These are phyloP conservation scores for Sylvicola cinctus DNA, from an alignment of 2,888 invertebrate genomes.

Conservation along the genomic window DNA sequence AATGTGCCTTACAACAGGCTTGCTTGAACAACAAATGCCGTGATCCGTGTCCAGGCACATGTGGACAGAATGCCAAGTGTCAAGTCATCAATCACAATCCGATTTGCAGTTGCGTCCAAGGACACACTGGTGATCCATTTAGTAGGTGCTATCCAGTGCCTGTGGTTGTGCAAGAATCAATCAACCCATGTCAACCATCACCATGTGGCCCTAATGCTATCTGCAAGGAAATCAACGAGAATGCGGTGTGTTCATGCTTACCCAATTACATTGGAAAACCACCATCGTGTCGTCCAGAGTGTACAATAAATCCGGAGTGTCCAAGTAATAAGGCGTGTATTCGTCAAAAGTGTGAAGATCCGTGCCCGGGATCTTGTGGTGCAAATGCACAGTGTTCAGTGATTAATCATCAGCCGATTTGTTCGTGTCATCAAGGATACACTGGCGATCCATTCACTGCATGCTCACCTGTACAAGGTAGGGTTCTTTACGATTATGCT, in stretches of 20 bases:
- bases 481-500: slow-evolving; percentile 9
- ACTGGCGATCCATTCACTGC: slow-evolving; percentile 58
- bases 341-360: slow-evolving; percentile 48
- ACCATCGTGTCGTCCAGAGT: slow-evolving; percentile 43
- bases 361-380: slow-evolving; percentile 70
- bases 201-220: slow-evolving; percentile 42
- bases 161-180: slow-evolving; percentile 17
- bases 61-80: slow-evolving; percentile 56
- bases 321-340: slow-evolving; percentile 39
- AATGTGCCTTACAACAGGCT: slow-evolving; percentile 50
- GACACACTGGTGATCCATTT: slow-evolving; percentile 54
- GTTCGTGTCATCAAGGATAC: slow-evolving; percentile 42
- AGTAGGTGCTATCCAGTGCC: slow-evolving; percentile 34
- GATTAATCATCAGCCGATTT: slow-evolving; percentile 51
- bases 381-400: slow-evolving; percentile 50
- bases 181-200: slow-evolving; percentile 40
- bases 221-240: slow-evolving; percentile 32
- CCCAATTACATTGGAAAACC: slow-evolving; percentile 39
- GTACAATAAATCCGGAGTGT: slow-evolving; percentile 43
- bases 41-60: slow-evolving; percentile 57
- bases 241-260: slow-evolving; percentile 38
- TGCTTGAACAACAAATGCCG: slow-evolving; percentile 54
- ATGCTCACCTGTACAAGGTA: slow-evolving; percentile 30
- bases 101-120: slow-evolving; percentile 49
- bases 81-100: slow-evolving; percentile 67